Evolutionary conservation across 2,113 vertebrate genomes (phyloP).

Genomic region (Meles meles): DNA sequence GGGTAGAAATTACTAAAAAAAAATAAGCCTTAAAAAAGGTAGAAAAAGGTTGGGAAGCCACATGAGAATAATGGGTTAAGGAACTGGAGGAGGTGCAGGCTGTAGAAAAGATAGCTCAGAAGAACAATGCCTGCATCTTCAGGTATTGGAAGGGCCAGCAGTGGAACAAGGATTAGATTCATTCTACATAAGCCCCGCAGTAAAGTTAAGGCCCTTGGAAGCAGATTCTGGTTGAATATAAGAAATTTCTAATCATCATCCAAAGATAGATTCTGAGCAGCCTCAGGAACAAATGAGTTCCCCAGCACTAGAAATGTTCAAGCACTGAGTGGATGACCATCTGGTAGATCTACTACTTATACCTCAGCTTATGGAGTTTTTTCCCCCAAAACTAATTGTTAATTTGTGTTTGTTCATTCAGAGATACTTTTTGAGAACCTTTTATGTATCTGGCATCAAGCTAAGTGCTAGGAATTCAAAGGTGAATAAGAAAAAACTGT

Average conservation of each 20-base stretch:
- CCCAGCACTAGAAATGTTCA: not conserved
- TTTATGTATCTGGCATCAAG: not conserved
- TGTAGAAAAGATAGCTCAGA: slow-evolving; percentile 16
- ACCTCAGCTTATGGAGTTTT: not conserved
- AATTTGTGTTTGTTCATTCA: not conserved
- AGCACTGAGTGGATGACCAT: not conserved
- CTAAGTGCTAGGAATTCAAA: not conserved
- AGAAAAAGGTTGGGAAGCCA: slow-evolving; percentile 4
- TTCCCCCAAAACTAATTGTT: not conserved
- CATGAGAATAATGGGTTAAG: not conserved
- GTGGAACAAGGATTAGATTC: not conserved
- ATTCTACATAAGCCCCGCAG: not conserved
- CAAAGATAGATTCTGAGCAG: not conserved
- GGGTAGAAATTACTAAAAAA: not conserved
- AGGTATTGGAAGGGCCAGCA: not conserved
- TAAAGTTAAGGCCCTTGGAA: slow-evolving; percentile 6
- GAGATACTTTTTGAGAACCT: not conserved
- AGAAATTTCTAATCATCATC: not conserved
- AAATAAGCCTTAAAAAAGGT: not conserved
- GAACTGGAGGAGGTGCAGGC: slow-evolving; percentile 16
- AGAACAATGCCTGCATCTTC: slow-evolving; percentile 9
- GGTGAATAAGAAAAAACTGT: not conserved
- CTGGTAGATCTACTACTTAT: not conserved
- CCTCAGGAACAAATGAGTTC: not conserved
- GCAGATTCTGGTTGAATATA: not conserved